A percentile compares a stretch with the other conserved stretches of the same genome.
Evolutionary conservation across 2,888 invertebrate genomes (phyloP).

Genomic region (Zeuzera pyrina): DNA sequence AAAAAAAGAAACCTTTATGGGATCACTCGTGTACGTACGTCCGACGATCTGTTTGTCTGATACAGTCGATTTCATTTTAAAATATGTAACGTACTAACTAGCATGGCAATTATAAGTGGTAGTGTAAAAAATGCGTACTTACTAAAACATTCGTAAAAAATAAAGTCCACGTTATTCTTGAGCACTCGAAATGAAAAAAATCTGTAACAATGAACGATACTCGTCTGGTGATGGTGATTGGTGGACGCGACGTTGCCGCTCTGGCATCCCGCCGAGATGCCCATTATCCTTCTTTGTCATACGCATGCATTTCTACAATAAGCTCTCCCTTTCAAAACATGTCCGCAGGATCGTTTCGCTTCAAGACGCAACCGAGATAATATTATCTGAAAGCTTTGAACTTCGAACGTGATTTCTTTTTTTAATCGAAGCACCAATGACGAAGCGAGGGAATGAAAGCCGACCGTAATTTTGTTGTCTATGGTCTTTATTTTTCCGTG

Average conservation of each 20-base stretch:
- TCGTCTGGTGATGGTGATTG: constrained; percentile 53
- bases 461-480: constrained; percentile 21
- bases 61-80: too few species aligned
- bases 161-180: constrained; percentile 23
- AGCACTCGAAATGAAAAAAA: constrained; percentile 30
- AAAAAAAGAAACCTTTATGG: too few species aligned
- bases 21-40: not conserved
- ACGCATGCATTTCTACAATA: constrained; percentile 15
- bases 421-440: constrained; percentile 27
- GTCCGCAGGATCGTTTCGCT: constrained; percentile 68
- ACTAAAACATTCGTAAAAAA: too few species aligned
- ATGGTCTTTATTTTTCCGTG: constrained; percentile 13
- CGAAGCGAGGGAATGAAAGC: constrained; percentile 41
- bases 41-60: too few species aligned
- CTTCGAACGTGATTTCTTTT: constrained; percentile 53
- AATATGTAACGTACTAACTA: too few species aligned
- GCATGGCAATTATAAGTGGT: too few species aligned
- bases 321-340: constrained; percentile 34
- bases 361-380: constrained; percentile 69
- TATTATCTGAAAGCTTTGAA: constrained; percentile 62
- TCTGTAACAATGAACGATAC: constrained; percentile 40
- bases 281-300: constrained; percentile 31
- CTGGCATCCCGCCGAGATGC: constrained; percentile 55
- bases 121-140: too few species aligned
- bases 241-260: constrained; percentile 67